Evolutionary conservation across 2,113 vertebrate genomes (phyloP).

Genomic region (Labrus mixtus): DNA sequence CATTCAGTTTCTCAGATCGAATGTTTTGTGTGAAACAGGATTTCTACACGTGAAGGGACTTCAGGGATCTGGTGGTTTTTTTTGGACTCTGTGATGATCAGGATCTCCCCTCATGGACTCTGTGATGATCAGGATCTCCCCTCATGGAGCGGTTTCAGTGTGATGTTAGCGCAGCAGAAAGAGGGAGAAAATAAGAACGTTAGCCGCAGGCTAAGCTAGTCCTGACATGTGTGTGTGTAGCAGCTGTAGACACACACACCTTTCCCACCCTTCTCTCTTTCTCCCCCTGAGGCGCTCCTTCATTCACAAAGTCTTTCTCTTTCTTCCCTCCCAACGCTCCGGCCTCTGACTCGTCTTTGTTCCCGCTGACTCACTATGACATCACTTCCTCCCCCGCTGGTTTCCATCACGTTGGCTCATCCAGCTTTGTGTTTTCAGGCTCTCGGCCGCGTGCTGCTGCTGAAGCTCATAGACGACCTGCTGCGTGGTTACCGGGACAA

Average conservation of each 20-base stretch:
- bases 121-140: no score
- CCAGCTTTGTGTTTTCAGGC: constrained; percentile 78
- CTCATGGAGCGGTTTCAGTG: neutral
- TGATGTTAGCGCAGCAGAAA: constrained; percentile 1
- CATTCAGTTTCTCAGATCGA: no score
- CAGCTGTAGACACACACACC: constrained; percentile 19
- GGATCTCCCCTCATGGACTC: no score
- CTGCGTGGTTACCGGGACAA: constrained; percentile 82
- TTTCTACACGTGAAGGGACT: no score
- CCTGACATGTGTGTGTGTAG: constrained; percentile 48
- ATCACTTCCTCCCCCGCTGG: constrained; percentile 32
- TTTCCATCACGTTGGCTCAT: constrained; percentile 10
- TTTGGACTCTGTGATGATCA: no score
- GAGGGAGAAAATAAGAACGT: constrained; percentile 20
- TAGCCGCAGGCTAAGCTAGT: constrained; percentile 48
- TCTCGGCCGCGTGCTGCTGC: constrained; percentile 90
- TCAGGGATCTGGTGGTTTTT: no score
- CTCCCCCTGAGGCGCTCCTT: constrained; percentile 53
- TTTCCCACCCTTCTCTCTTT: constrained; percentile 71
- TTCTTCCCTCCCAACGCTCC: neutral
- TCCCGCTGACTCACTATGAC: constrained; percentile 33
- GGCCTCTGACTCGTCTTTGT: constrained; percentile 10
- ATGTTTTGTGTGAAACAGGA: no score
- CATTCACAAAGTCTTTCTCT: constrained; percentile 48
- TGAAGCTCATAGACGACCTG: constrained; percentile 91